Evolutionary conservation across 2,888 invertebrate genomes (phyloP).

Genomic region (Macropis europaea): DNA sequence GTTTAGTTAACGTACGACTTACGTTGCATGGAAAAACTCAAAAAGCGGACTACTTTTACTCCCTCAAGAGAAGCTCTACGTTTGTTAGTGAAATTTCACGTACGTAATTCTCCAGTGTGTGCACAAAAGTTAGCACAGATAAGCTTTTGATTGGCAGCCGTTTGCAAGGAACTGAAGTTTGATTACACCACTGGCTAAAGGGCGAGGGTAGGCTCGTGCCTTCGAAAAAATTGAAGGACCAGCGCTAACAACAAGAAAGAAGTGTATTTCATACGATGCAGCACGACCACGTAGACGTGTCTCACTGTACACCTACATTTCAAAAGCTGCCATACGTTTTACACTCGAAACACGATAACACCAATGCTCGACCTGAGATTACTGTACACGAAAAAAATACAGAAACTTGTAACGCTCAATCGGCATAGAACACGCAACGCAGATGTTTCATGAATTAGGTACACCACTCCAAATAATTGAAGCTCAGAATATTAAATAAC

Average conservation of each 20-base stretch:
- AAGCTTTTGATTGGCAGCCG: constrained; percentile 67
- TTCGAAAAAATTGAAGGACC: constrained; percentile 41
- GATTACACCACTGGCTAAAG: constrained; percentile 51
- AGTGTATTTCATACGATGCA: constrained; percentile 1
- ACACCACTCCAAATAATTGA: too few species aligned
- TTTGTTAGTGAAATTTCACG: constrained; percentile 64
- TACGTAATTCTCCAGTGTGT: constrained; percentile 66
- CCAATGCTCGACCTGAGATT: not conserved
- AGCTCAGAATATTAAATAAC: too few species aligned
- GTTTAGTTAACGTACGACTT: constrained; percentile 51
- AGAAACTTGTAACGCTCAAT: too few species aligned
- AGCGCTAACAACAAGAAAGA: constrained; percentile 16
- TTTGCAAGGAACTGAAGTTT: constrained; percentile 63
- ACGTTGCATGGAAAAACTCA: constrained; percentile 54
- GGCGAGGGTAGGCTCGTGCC: constrained; percentile 25
- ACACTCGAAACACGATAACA: not conserved
- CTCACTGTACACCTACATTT: not conserved
- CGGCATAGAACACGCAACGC: too few species aligned
- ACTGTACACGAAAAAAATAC: too few species aligned
- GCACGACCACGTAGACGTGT: constrained; percentile 20
- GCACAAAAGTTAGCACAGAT: constrained; percentile 67
- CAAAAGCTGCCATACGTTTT: not conserved
- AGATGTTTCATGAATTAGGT: too few species aligned
- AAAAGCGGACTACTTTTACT: constrained; percentile 60
- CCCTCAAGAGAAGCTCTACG: constrained; percentile 51